Evolutionary conservation across 2,797 vertebrate species (phyloP).

Genomic region (Myotis myotis): DNA sequence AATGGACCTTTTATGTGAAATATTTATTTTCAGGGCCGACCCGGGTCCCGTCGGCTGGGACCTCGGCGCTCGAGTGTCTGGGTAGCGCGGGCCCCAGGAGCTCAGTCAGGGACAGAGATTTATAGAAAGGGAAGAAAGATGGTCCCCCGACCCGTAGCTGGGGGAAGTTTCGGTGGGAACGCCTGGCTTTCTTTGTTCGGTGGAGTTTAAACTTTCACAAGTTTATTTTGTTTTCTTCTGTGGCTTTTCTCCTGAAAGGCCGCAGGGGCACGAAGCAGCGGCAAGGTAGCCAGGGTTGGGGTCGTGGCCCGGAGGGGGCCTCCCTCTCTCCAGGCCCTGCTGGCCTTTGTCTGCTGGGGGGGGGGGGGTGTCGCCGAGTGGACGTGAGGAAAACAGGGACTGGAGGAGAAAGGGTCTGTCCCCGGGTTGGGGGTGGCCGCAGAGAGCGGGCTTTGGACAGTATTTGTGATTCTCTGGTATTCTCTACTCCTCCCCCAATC

Average conservation of each 20-base stretch:
- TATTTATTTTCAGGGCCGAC: constrained; percentile 61
- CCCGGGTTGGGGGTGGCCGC: neutral
- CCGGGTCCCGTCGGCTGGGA: neutral
- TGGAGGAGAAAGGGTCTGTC: no score
- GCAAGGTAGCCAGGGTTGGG: neutral
- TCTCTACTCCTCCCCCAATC: neutral
- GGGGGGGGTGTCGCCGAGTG: neutral
- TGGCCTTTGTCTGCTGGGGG: neutral
- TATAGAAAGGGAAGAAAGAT: neutral
- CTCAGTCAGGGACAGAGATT: neutral
- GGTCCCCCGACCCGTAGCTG: neutral
- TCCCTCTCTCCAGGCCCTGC: neutral
- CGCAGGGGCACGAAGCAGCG: rapidly evolving
- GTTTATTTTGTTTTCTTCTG: constrained; percentile 15
- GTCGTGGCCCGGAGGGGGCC: rapidly evolving
- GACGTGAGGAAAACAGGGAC: neutral
- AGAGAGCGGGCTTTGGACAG: rapidly evolving
- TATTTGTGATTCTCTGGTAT: neutral
- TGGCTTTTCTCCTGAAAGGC: neutral
- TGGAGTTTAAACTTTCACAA: neutral
- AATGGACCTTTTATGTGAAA: constrained; percentile 66
- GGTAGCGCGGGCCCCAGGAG: neutral
- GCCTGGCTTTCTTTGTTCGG: neutral
- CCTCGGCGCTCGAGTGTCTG: neutral
- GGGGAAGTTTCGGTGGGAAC: neutral